These are phyloP conservation scores for Hippocampus barbouri DNA, from an alignment of 2,113 vertebrate genomes.

Conservation along the genomic window DNA sequence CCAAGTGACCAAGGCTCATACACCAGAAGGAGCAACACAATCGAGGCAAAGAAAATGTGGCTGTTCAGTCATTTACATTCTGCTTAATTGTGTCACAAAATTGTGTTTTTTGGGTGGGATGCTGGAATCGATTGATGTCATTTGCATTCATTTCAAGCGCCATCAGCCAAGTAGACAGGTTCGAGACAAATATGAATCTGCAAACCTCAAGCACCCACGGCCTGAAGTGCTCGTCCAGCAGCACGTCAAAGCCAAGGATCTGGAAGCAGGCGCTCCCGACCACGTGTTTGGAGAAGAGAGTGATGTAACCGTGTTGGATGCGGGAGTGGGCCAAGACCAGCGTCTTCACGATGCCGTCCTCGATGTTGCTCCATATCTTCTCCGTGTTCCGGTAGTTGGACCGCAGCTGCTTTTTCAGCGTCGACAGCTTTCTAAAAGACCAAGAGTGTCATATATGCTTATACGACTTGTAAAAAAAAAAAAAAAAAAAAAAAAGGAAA, in stretches of 20 bases:
- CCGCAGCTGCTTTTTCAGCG: conserved; percentile 3
- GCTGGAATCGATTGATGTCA: too few relatives aligned
- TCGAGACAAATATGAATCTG: background rate
- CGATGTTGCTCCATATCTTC: conserved; percentile 14
- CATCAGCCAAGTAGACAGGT: too few relatives aligned
- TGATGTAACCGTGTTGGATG: conserved; percentile 6
- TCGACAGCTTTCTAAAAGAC: background rate
- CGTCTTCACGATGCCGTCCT: conserved; percentile 8
- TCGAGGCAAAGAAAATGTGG: too few relatives aligned
- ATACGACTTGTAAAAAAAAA: background rate
- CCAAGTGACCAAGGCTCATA: background rate
- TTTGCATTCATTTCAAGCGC: too few relatives aligned
- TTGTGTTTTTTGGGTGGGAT: too few relatives aligned
- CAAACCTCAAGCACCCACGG: conserved; percentile 8
- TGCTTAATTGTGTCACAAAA: too few relatives aligned
- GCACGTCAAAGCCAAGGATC: conserved; percentile 7
- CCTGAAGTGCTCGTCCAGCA: conserved; percentile 6
- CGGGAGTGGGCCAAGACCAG: conserved; percentile 8
- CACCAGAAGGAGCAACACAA: background rate
- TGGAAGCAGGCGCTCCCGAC: conserved; percentile 2
- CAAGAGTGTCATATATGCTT: background rate
- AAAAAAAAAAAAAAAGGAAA: too few relatives aligned
- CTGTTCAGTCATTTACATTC: too few relatives aligned
- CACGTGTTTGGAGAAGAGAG: conserved; percentile 5
- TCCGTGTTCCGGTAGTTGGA: conserved; percentile 4